Conservation (phyloP, 1,140 invertebrate species). For the Brachionus plicatilis region DNA sequence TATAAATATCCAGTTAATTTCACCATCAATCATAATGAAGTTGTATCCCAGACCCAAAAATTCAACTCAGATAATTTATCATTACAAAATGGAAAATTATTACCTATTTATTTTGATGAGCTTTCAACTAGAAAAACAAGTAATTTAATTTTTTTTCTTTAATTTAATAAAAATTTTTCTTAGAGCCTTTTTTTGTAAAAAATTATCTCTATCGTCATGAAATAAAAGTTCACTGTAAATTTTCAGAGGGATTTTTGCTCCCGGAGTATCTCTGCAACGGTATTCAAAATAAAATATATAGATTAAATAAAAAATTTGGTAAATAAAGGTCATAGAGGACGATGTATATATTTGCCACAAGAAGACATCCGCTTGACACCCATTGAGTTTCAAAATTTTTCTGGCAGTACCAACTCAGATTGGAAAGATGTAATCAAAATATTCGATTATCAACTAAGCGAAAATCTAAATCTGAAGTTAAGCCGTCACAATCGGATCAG, state of each 20-base stretch:
- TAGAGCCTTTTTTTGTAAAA: background rate
- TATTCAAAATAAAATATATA: background rate
- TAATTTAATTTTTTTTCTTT: background rate
- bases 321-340: background rate
- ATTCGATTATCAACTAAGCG: background rate
- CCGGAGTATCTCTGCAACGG: conserved; percentile 4
- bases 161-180: background rate
- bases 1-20: conserved; percentile 15
- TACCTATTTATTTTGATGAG: background rate
- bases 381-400: conserved; percentile 34
- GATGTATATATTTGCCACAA: background rate
- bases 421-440: conserved; percentile 31
- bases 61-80: background rate
- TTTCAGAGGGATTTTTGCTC: background rate
- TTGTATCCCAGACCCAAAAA: background rate
- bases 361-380: background rate
- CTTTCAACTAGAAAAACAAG: background rate
- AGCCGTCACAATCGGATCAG: background rate
- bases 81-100: background rate
- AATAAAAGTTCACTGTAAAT: background rate
- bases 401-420: background rate
- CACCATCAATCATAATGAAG: background rate
- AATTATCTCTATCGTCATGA: background rate
- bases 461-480: background rate
- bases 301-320: background rate